These are phyloP conservation scores for Drosophila fungiperda DNA, from an alignment of 2,888 invertebrate genomes.

Conservation along the genomic window DNA sequence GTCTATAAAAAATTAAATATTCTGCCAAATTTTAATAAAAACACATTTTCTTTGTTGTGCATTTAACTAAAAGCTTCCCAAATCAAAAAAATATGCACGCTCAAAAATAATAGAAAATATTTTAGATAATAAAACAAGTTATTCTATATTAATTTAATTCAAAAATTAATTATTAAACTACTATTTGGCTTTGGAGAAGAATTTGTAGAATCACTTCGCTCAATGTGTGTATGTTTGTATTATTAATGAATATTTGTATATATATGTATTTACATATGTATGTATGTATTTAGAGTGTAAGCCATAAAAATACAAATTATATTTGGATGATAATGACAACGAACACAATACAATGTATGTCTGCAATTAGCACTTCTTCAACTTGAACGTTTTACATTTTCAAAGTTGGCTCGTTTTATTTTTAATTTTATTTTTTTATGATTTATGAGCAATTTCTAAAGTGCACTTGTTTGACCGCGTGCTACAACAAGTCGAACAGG, in stretches of 20 bases:
- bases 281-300: slow-evolving; percentile 25
- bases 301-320: slow-evolving; percentile 49
- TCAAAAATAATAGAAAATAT: background rate
- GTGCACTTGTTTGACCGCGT: slow-evolving; percentile 83
- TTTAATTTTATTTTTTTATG: slow-evolving; percentile 46
- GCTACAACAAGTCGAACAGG: slow-evolving; percentile 74
- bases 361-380: slow-evolving; percentile 76
- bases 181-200: background rate
- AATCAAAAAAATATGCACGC: background rate
- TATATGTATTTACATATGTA: background rate
- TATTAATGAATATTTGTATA: background rate
- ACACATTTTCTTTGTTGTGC: background rate
- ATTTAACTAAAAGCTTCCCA: background rate
- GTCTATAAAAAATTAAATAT: background rate
- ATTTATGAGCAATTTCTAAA: slow-evolving; percentile 82
- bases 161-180: background rate
- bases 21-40: background rate
- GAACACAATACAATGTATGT: slow-evolving; percentile 48
- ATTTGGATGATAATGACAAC: slow-evolving; percentile 59
- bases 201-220: background rate
- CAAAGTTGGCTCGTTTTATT: slow-evolving; percentile 56
- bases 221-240: background rate
- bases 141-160: slow-evolving; percentile 2
- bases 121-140: background rate
- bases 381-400: slow-evolving; percentile 45